phyloP scores from a whole-genome alignment of 1,140 invertebrate species.

The Bombus confusus region DNA sequence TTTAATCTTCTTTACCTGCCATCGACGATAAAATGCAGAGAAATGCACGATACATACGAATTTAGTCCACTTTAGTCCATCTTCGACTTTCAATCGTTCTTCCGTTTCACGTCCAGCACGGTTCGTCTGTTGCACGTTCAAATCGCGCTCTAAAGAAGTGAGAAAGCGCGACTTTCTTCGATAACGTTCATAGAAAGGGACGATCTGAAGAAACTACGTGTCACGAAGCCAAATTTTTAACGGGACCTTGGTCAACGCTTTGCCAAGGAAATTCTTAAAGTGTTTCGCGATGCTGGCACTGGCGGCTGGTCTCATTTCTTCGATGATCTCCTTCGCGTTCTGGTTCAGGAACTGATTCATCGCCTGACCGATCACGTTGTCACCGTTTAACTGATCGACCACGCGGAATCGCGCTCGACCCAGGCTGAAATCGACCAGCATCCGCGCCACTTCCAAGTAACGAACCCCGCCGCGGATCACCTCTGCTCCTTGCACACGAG shows the following conservation, averaged over 20 bases:
- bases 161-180: background rate
- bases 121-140: background rate
- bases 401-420: conserved; percentile 87
- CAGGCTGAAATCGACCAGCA: conserved; percentile 88
- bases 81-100: too few species aligned
- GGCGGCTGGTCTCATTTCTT: conserved; percentile 91
- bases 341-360: conserved; percentile 94
- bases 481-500: conserved; percentile 87
- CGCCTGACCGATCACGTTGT: conserved; percentile 90
- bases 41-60: background rate
- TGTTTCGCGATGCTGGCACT: conserved; percentile 89
- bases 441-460: conserved; percentile 87
- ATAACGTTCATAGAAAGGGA: background rate
- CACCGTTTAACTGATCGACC: conserved; percentile 87
- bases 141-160: background rate
- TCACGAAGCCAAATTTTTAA: conserved; percentile 89
- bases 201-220: conserved; percentile 47
- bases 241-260: conserved; percentile 89
- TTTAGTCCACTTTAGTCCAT: background rate
- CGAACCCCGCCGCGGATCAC: conserved; percentile 83
- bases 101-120: background rate
- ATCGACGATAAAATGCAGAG: background rate
- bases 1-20: background rate
- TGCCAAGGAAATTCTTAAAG: conserved; percentile 90
- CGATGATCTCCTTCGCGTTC: conserved; percentile 91